Percentiles rank a stretch among this genome's conserved stretches.
phyloP scores from a whole-genome alignment of 1,140 invertebrate species.

The Cylas formicarius region DNA sequence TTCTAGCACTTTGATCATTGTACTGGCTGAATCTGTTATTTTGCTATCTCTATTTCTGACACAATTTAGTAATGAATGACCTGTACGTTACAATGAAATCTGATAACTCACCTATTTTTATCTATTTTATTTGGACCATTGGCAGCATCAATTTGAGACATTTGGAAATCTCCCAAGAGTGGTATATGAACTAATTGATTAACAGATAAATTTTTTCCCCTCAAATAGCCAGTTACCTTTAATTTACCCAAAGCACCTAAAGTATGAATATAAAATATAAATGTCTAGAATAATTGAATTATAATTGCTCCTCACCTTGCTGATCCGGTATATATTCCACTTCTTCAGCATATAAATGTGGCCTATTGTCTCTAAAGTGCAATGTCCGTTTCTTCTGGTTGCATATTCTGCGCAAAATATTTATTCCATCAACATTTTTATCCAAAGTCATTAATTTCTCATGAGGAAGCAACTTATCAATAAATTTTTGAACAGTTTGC shows the following conservation, averaged over 20 bases:
- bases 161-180: conserved; percentile 87
- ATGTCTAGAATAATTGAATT: conserved; percentile 3
- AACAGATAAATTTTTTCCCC: conserved; percentile 72
- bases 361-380: conserved; percentile 66
- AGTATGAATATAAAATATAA: not conserved
- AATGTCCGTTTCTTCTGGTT: conserved; percentile 71
- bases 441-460: conserved; percentile 76
- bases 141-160: conserved; percentile 69
- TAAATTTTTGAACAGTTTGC: conserved; percentile 63
- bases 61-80: no score
- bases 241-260: conserved; percentile 57
- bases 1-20: conserved; percentile 50
- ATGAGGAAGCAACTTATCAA: conserved; percentile 73
- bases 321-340: conserved; percentile 58
- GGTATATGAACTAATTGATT: conserved; percentile 86
- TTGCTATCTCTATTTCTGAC: conserved; percentile 12
- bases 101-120: conserved; percentile 40
- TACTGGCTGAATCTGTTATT: conserved; percentile 15
- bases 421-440: conserved; percentile 66
- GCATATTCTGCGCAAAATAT: conserved; percentile 71
- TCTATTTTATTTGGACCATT: conserved; percentile 70
- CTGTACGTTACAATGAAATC: not conserved
- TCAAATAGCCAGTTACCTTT: conserved; percentile 77
- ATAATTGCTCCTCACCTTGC: conserved; percentile 40
- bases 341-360: conserved; percentile 75